Evolutionary conservation across 2,113 vertebrate genomes (phyloP).

Genomic region (Chloropsis cyanopogon): DNA sequence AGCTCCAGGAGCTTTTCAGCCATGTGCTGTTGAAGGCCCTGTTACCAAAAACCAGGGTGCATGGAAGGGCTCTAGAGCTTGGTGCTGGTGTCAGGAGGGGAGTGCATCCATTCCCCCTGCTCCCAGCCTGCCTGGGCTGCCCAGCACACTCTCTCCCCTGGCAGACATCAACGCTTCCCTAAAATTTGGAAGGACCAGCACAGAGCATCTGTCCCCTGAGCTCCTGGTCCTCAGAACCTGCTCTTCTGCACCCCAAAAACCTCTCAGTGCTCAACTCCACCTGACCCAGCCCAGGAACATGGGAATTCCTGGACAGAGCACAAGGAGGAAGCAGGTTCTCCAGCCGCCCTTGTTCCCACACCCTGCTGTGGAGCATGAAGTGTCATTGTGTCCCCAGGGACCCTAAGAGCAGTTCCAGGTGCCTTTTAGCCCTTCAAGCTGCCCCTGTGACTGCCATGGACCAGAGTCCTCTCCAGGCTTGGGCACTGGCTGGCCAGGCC

Average conservation of each 20-base stretch:
- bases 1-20: background rate
- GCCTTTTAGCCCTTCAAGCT: background rate
- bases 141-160: background rate
- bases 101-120: background rate
- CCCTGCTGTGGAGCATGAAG: background rate
- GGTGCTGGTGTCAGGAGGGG: background rate
- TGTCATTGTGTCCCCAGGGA: background rate
- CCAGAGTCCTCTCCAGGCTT: background rate
- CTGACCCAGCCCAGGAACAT: background rate
- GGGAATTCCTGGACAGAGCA: background rate
- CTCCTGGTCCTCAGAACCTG: fast-evolving
- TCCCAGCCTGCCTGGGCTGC: background rate
- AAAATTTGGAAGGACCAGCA: fast-evolving
- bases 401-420: background rate
- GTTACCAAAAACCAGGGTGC: background rate
- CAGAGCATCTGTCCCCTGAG: background rate
- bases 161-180: background rate
- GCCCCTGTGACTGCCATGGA: background rate
- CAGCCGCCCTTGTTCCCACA: background rate
- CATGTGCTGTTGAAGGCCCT: background rate
- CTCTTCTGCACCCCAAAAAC: fast-evolving
- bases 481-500: background rate
- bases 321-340: background rate
- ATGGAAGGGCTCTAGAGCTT: background rate
- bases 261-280: fast-evolving